Evolutionary conservation across 2,888 invertebrate genomes (phyloP).

Genomic region (Lycophotia porphyrea): DNA sequence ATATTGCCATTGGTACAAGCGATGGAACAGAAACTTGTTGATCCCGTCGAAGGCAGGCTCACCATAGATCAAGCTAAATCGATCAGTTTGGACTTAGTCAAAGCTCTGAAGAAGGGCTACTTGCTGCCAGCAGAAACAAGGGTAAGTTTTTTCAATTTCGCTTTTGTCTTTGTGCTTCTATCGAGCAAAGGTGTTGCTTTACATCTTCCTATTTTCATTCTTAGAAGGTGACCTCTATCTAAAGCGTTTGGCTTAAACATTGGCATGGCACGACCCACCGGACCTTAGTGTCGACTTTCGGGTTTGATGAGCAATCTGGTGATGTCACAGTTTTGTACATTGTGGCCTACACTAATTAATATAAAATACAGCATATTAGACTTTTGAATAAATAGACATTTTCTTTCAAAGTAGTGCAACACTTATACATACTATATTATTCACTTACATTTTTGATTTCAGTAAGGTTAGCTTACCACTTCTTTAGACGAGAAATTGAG

Average conservation of each 20-base stretch:
- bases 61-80: conserved; percentile 90
- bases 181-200: conserved; percentile 89
- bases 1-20: conserved; percentile 94
- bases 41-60: conserved; percentile 94
- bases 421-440: conserved; percentile 70
- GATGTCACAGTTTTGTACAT: conserved; percentile 78
- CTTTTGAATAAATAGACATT: conserved; percentile 57
- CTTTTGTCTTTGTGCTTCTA: conserved; percentile 83
- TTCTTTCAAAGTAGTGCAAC: conserved; percentile 70
- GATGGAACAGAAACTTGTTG: conserved; percentile 93
- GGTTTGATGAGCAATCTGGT: conserved; percentile 75
- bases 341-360: conserved; percentile 76
- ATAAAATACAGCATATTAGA: conserved; percentile 68
- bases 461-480: conserved; percentile 71
- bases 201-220: conserved; percentile 84
- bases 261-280: conserved; percentile 88
- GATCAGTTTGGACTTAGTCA: conserved; percentile 93
- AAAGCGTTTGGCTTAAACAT: conserved; percentile 88
- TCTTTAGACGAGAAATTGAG: conserved; percentile 63
- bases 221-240: conserved; percentile 85
- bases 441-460: conserved; percentile 70
- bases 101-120: conserved; percentile 96
- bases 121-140: conserved; percentile 97
- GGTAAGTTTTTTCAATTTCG: conserved; percentile 92
- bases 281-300: conserved; percentile 79